Base-by-base conservation (phyloP, 2,888 invertebrate genomes). In the Andrena minutula region DNA sequence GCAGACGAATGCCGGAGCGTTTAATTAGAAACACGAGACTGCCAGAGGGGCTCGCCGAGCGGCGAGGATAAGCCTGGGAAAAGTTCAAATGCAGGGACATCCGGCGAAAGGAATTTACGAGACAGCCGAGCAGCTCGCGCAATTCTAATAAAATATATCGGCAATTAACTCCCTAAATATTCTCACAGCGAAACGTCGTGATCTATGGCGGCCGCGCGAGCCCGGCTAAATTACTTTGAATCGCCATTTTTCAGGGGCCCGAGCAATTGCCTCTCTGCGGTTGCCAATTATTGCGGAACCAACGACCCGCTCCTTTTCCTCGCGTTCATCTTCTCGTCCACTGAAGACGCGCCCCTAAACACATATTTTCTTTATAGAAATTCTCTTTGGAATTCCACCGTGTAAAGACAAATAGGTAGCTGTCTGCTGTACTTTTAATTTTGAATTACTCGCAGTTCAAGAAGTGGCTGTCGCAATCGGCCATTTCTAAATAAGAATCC, bases 131-230 rank as follows among this genome's bases (percentile, higher is more conserved):
- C 75, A 80, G 87, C 86, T 88, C 86, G 85, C 82, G 91, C 90
- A 90, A 89, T 92, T 92, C 90, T 91, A 92, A 92, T 92, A 91
- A 93, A 93, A 94, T 94, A 94, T 94, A 92, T 92, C 91, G 90
- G 92, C 93, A 93, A 94, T 94, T 94, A 94, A 92, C 91, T 89
- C 92, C 92, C 93, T 92, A 92, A 93, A 94, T 94, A 94, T 94
- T 93, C 93, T 90, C 92, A 89, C 91, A 89, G 90, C 89, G 91
- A 90, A 90, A 87, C 89, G 69, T 84, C 86, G 92, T 93, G 93
- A 94, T 93, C 90, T 93, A 94, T 92, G 86, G 91, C 82, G 75
- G 70, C 81, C 16, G 84, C 71, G 82, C 71, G 81, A 76, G 73
- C 83, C 78, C 75, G 78, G 89, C 88, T 92, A 92, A 93, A 94